Evolutionary conservation across 2,888 invertebrate genomes (phyloP).

Genomic region (Pandemis cinnamomeana): DNA sequence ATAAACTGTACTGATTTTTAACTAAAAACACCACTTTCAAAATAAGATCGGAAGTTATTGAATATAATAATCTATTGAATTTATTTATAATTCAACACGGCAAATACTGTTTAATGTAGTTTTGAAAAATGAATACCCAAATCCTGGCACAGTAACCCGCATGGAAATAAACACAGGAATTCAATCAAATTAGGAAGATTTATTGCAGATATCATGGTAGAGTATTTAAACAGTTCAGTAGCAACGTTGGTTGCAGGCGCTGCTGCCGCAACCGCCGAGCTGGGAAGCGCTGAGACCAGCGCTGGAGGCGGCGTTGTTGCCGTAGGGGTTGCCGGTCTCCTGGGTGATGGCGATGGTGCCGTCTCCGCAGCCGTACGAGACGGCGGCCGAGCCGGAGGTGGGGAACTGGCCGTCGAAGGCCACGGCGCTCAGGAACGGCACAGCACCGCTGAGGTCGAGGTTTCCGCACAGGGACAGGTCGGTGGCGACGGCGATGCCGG

Average conservation of each 20-base stretch:
- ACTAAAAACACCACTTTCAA: no score
- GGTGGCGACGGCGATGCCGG: conserved; percentile 46
- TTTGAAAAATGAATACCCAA: no score
- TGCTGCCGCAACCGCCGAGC: neutral
- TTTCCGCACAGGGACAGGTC: conserved; percentile 30
- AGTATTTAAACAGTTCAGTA: neutral
- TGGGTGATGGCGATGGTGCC: conserved; percentile 26
- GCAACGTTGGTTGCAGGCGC: neutral
- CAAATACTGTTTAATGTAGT: no score
- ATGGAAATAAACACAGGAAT: conserved; percentile 12
- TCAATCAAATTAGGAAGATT: neutral
- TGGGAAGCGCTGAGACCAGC: neutral
- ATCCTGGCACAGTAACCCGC: neutral
- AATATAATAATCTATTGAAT: no score
- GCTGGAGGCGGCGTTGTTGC: conserved; percentile 12
- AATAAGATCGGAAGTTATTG: no score
- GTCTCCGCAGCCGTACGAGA: conserved; percentile 31
- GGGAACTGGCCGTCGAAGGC: conserved; percentile 11
- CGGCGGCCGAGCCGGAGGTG: conserved; percentile 13
- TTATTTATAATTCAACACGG: no score
- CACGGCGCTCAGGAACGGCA: conserved; percentile 30
- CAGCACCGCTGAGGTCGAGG: neutral
- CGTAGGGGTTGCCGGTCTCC: conserved; percentile 27
- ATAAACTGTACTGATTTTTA: no score
- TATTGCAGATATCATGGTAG: neutral